Conservation (phyloP, 2,113 vertebrate species). For the Okapia johnstoni region DNA sequence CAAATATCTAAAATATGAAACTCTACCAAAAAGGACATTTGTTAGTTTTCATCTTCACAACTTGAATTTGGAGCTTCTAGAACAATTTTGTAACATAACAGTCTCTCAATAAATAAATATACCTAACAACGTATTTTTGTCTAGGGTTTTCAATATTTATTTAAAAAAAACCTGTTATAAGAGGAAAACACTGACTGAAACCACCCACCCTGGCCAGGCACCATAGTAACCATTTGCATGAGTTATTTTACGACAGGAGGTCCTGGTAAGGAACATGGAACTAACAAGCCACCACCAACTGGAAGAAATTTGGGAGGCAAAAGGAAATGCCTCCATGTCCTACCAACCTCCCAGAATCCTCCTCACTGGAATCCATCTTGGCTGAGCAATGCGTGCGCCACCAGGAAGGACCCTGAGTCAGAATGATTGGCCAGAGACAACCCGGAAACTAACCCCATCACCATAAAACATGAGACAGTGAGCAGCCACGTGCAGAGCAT, state of each 20-base stretch:
- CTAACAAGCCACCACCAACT: neutral
- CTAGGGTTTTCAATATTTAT: neutral
- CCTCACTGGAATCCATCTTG: neutral
- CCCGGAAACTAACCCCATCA: neutral
- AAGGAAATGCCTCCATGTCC: neutral
- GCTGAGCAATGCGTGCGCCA: neutral
- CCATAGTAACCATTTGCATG: neutral
- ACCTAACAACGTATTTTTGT: neutral
- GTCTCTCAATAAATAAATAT: neutral
- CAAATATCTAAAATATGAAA: neutral
- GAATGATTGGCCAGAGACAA: neutral
- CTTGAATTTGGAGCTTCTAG: neutral
- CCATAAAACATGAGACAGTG: neutral
- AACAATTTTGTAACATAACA: neutral
- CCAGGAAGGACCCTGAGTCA: neutral
- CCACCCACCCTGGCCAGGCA: neutral
- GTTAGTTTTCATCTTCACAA: neutral
- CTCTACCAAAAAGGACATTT: neutral
- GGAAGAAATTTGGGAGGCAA: neutral
- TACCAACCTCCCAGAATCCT: neutral
- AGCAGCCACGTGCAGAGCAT: neutral
- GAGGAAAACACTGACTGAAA: neutral
- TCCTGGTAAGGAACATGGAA: neutral
- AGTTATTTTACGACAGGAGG: neutral
- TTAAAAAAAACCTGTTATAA: neutral